Base-by-base conservation (phyloP, 2,113 vertebrate genomes). In the Marmota flaviventris region DNA sequence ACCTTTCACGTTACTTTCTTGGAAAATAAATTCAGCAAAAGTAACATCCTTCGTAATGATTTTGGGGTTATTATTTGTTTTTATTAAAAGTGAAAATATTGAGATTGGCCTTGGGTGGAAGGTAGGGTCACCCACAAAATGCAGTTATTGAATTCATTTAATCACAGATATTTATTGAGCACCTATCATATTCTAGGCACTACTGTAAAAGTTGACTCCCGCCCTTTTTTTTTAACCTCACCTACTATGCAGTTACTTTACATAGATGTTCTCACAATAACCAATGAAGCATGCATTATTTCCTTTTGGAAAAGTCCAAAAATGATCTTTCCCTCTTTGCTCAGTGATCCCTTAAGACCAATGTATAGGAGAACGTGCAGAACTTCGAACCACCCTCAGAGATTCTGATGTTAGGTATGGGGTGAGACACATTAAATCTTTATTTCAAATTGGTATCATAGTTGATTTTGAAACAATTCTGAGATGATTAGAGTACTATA, bases 81-180 rank as follows among this genome's bases (percentile, higher is more conserved):
- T 93, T 90, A 77, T 89, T 93, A 72, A 85, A 92, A 85, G 45
- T 65, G 53, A 77, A 89, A 93, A 82, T 18, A 76, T 93, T 77
- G 53, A 78, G 27, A 94, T 92, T 58, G 39, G n/a, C 13, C 51
- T 91, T 92, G 14, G 37, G 13, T 76, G 69, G 45, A 53, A 89
- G 48, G 73, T 17, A 77, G 79, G n/a, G 25, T 48, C 14, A 39
- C 16, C 25, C 9, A 87, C 58, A 42, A 69, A 78, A 91, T 34
- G 17, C 27, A 48, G 17, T 69, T 48, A 79, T 37, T 53, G 72
- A 27, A 67, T 76, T 85, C 25, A 34, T 58, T 91, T 58, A 37
- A 79, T 90, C 76, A 42, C 42, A 45, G 17, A 18, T 61, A 83
- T 58, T 37, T 90, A 34, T 20, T 13, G 48, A 86, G 61, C 1